phyloP scores from a whole-genome alignment of 2,797 vertebrate species.

The Gila robusta region DNA sequence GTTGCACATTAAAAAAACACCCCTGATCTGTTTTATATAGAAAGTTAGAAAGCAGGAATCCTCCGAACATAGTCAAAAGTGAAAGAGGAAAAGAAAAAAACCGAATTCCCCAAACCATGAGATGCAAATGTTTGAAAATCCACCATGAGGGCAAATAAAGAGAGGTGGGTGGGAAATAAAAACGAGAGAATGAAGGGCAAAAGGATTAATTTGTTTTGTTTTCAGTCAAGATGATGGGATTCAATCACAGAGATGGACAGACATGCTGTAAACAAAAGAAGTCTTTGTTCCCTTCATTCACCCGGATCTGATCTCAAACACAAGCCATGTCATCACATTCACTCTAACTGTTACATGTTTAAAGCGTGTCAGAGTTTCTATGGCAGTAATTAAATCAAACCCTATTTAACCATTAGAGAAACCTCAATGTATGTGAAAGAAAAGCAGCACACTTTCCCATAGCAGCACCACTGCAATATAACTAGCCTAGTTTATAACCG shows the following conservation, averaged over 20 bases:
- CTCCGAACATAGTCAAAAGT: background rate
- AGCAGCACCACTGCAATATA: background rate
- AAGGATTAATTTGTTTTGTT: background rate
- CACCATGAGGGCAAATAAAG: background rate
- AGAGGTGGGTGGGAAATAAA: background rate
- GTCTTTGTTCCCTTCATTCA: conserved; percentile 40
- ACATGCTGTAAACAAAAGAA: conserved; percentile 37
- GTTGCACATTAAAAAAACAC: background rate
- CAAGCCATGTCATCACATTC: conserved; percentile 1
- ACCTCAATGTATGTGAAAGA: background rate
- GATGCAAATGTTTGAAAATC: background rate
- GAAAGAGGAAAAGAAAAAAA: background rate
- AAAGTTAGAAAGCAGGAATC: background rate
- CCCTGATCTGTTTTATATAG: background rate
- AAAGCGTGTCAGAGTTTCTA: background rate
- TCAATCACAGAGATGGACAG: conserved; percentile 10
- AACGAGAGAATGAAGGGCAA: background rate
- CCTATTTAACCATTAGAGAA: background rate
- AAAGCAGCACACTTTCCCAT: background rate
- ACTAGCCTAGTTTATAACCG: background rate
- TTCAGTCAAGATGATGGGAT: conserved; percentile 14
- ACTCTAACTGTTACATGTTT: background rate
- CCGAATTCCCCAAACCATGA: background rate
- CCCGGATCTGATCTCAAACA: conserved; percentile 11
- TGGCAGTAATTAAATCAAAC: background rate